Evolutionary conservation across 2,113 vertebrate genomes (phyloP).

Genomic region (Ptyas mucosa): DNA sequence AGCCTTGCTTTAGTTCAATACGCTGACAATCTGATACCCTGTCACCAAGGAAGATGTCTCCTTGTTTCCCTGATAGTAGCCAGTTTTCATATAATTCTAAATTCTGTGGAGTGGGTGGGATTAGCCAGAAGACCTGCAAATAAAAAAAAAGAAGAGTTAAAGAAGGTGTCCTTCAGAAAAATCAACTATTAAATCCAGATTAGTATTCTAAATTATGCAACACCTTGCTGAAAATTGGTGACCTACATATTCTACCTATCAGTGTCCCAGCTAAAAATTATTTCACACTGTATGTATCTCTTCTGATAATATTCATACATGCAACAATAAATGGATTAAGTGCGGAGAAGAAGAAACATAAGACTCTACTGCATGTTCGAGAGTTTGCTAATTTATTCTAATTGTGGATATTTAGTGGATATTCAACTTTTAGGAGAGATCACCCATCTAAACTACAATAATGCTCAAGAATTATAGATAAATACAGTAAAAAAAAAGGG

Average conservation of each 20-base stretch:
- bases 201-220: neutral
- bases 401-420: neutral
- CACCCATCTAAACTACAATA: neutral
- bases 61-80: slow-evolving; percentile 98
- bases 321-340: neutral
- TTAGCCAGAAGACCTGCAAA: slow-evolving; percentile 95
- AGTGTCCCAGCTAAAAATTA: neutral
- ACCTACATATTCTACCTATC: neutral
- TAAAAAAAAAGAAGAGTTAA: neutral
- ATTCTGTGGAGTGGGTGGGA: slow-evolving; percentile 93
- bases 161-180: neutral
- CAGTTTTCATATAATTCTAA: slow-evolving; percentile 98
- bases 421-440: neutral
- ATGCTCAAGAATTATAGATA: neutral
- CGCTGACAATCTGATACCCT: slow-evolving; percentile 91
- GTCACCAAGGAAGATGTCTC: slow-evolving; percentile 97
- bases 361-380: neutral
- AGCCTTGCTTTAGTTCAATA: slow-evolving; percentile 92
- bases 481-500: neutral
- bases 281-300: neutral
- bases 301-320: neutral
- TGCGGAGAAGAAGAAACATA: neutral
- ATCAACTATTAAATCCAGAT: neutral
- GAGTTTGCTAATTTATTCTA: neutral
- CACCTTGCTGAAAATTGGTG: neutral